Conservation (phyloP, 1,140 invertebrate species). For the Drosophila truncata region DNA sequence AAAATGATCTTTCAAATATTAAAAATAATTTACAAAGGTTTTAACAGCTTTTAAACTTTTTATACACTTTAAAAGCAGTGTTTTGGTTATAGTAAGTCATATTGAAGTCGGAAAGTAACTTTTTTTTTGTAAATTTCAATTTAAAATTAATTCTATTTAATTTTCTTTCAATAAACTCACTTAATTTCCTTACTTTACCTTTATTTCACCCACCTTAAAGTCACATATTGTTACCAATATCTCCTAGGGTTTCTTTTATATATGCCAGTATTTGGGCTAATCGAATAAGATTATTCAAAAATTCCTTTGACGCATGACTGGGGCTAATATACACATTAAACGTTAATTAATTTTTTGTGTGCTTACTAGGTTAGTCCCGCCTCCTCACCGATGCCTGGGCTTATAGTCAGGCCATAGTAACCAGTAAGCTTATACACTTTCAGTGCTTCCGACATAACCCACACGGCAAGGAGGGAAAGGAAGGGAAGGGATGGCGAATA, state of each 20-base stretch:
- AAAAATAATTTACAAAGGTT: not conserved
- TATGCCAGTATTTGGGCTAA: conserved; percentile 2
- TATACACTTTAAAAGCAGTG: not conserved
- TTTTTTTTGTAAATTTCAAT: not conserved
- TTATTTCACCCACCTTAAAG: not conserved
- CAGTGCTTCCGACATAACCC: conserved; percentile 28
- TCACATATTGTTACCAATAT: not conserved
- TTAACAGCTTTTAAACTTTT: not conserved
- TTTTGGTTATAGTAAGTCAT: not conserved
- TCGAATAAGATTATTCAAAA: not conserved
- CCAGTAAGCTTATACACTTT: conserved; percentile 27
- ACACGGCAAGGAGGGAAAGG: not conserved
- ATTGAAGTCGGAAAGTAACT: not conserved
- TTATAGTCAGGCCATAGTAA: conserved; percentile 14
- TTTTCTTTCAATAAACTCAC: accelerated
- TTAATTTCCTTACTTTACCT: not conserved
- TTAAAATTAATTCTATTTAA: too few species aligned
- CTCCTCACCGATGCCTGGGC: too few species aligned
- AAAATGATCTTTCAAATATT: not conserved
- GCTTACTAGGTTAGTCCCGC: conserved; percentile 11
- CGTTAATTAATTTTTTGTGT: conserved; percentile 42
- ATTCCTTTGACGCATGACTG: conserved; percentile 25
- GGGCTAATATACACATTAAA: conserved; percentile 40
- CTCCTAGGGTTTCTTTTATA: not conserved
- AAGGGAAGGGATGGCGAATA: not conserved